A percentile compares a stretch with the other conserved stretches of the same genome.
Conservation (phyloP, 2,113 vertebrate genomes). For the Sarotherodon lohbergeri region DNA sequence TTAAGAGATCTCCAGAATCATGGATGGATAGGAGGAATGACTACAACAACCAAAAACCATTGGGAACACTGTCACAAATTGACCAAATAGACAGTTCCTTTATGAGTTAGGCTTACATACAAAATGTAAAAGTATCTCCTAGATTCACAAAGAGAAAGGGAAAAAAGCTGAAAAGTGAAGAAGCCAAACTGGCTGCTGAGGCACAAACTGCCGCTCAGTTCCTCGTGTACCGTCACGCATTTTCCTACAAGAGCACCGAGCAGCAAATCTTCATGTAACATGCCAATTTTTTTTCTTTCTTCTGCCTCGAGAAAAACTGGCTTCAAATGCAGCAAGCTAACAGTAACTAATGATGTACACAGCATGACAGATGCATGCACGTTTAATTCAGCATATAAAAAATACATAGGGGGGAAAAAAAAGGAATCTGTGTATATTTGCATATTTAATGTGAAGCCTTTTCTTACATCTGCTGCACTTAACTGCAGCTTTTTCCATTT, state of each 20-base stretch:
- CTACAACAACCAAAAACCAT: neutral
- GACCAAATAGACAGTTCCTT: neutral
- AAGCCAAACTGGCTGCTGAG: neutral
- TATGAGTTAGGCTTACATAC: neutral
- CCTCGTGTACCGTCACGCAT: neutral
- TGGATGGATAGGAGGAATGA: neutral
- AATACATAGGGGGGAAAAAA: neutral
- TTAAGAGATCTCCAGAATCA: neutral
- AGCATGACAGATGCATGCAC: neutral
- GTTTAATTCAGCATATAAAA: neutral
- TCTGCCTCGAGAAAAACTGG: neutral
- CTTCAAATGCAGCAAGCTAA: neutral
- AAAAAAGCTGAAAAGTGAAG: neutral
- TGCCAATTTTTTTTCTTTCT: neutral
- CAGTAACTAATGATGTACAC: neutral
- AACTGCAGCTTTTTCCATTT: conserved; percentile 9
- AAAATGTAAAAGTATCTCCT: neutral
- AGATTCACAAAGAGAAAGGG: neutral
- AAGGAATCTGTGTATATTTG: neutral
- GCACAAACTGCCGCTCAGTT: neutral
- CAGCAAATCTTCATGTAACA: neutral
- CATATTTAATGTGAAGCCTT: conserved; percentile 10
- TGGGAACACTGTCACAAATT: neutral
- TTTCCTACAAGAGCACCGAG: conserved; percentile 6
- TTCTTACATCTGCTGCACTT: neutral